phyloP scores from a whole-genome alignment of 2,797 vertebrate genomes.

The Podarcis lilfordi region DNA sequence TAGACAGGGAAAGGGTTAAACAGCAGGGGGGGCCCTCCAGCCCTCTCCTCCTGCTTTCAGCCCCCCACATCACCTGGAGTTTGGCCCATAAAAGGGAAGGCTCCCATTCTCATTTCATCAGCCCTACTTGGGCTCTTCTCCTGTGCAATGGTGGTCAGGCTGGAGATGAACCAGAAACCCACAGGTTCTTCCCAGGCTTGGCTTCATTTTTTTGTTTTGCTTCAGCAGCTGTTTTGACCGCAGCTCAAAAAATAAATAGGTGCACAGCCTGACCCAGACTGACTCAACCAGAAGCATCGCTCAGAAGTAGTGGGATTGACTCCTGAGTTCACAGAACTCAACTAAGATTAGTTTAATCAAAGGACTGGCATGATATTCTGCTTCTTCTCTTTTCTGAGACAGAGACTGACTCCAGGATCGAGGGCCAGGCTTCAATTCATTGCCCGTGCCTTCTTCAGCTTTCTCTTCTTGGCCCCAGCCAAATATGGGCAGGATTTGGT shows the following conservation, averaged over 20 bases:
- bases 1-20: background rate
- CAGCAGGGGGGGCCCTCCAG: too few species aligned
- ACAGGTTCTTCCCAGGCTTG: background rate
- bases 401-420: background rate
- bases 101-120: slow-evolving; percentile 68
- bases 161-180: background rate
- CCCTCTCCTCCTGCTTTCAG: background rate
- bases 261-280: background rate
- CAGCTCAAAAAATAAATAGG: slow-evolving; percentile 2
- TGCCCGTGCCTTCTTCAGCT: background rate
- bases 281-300: background rate
- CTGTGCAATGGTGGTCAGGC: background rate
- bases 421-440: background rate
- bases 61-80: background rate
- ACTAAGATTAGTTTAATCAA: background rate
- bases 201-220: background rate
- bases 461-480: slow-evolving; percentile 18
- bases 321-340: accelerated
- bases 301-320: accelerated
- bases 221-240: slow-evolving; percentile 26
- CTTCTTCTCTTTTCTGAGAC: too few species aligned
- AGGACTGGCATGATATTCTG: background rate
- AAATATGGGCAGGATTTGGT: background rate
- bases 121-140: slow-evolving; percentile 18
- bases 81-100: slow-evolving; percentile 32